These are phyloP conservation scores for Diceros bicornis DNA, from an alignment of 2,797 vertebrate species.

Conservation along the genomic window DNA sequence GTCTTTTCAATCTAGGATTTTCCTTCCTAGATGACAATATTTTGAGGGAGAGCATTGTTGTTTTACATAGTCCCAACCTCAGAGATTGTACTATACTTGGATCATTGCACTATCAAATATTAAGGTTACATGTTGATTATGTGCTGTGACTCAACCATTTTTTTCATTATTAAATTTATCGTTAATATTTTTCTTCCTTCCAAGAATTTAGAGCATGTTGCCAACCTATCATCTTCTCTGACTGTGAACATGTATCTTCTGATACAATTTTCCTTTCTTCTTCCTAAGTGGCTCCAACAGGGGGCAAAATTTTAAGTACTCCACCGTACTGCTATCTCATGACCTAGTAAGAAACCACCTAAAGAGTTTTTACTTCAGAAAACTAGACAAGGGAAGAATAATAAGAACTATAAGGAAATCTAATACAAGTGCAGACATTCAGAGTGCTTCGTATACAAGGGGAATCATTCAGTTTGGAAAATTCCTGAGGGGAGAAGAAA, in stretches of 20 bases:
- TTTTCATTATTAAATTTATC: not conserved
- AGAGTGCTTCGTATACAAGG: too few relatives aligned
- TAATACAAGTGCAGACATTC: accelerated
- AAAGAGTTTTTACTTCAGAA: not conserved
- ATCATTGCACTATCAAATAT: not conserved
- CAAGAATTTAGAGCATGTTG: not conserved
- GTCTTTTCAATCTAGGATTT: not conserved
- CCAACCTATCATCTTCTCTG: not conserved
- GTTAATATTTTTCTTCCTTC: not conserved
- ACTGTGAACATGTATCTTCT: not conserved
- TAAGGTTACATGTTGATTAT: not conserved
- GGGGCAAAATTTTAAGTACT: not conserved
- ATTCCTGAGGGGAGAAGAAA: not conserved
- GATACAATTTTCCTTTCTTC: not conserved
- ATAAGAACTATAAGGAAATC: not conserved
- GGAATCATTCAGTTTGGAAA: not conserved
- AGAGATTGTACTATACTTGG: not conserved
- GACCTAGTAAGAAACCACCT: not conserved
- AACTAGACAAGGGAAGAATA: not conserved
- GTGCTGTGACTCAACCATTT: not conserved
- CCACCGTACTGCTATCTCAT: accelerated
- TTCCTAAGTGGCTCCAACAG: not conserved
- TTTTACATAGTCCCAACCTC: not conserved
- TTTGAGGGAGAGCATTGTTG: not conserved
- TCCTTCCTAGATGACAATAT: not conserved